Base-by-base conservation (phyloP, 2,888 invertebrate genomes). In the Nomada hirtipes region DNA sequence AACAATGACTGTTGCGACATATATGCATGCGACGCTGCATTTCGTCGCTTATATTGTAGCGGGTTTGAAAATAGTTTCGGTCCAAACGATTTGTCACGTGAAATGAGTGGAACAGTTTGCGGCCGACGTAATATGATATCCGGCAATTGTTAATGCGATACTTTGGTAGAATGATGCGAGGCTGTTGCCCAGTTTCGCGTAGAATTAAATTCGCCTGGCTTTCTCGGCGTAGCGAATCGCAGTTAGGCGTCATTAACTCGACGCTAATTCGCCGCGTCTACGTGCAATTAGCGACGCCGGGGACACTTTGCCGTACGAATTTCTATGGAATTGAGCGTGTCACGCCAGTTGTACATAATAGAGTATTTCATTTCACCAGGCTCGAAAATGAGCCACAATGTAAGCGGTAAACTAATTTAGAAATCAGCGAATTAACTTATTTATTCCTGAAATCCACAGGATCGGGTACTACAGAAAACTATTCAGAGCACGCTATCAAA, bases 141-240 rank as follows among this genome's bases (percentile, higher is more conserved):
- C n/a, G 53, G 53, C 18, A 9, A 60, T 60, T 60, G 36, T 60
- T 36, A 53, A 20, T 29, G 1, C 10, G 20, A 18, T 44, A n/a
- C 3, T 23, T 47, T n/a, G 18, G 44, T 26, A 44, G 47, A 47
- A 15, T 1, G 47, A 15, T 9, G n/a, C 20, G 10, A 29, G 15
- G 23, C 36, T 15, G 68, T 26, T 15, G n/a, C 53, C 29, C 18
- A 20, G 53, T 36, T 53, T 61, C 60, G 15, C 44, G 47, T 72
- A 61, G 67, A 74, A 47, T 60, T 53, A 47, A 74, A 67, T 74
- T 61, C n/a, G 36, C 59, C 53, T 42, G n/a, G 55, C 50, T 26
- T 61, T 63, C 42, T 10, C 68, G 50, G n/a, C 55, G 11, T 18
- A 15, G 53, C 36, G 23, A 52, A 7, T 20, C 13, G 23, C 36